Percentiles rank a stretch among this genome's conserved stretches.
phyloP scores from a whole-genome alignment of 2,888 invertebrate genomes.

The Polydrusus pterygomalis region DNA sequence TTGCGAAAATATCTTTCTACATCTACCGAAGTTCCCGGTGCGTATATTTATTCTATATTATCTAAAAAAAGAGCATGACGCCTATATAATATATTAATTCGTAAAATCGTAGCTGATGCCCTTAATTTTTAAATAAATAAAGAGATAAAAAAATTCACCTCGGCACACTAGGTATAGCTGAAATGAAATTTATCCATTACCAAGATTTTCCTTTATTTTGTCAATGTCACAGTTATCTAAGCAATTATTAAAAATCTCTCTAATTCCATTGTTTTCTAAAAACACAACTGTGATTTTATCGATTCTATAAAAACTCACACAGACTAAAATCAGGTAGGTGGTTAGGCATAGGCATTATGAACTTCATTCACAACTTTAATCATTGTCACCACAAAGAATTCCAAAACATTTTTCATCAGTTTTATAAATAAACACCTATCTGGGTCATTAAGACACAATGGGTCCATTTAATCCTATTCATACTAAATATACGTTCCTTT shows the following conservation, averaged over 20 bases:
- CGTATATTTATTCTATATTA: too few species aligned
- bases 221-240: too few species aligned
- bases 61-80: too few species aligned
- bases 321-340: conserved; percentile 37
- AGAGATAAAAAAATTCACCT: too few species aligned
- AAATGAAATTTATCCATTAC: not conserved
- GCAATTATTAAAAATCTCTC: not conserved
- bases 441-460: conserved; percentile 50
- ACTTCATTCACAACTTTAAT: conserved; percentile 42
- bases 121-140: too few species aligned
- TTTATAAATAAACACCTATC: conserved; percentile 55
- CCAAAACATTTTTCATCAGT: conserved; percentile 34
- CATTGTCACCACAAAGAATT: conserved; percentile 45
- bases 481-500: conserved; percentile 44
- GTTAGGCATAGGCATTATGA: conserved; percentile 37
- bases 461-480: conserved; percentile 51
- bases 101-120: too few species aligned
- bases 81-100: too few species aligned
- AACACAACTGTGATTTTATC: not conserved
- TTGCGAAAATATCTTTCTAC: too few species aligned
- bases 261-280: conserved; percentile 28
- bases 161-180: too few species aligned
- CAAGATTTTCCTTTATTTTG: not conserved
- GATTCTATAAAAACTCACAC: conserved; percentile 9
- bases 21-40: too few species aligned